Percentiles rank a stretch among this genome's conserved stretches.
phyloP scores from a whole-genome alignment of 2,888 invertebrate genomes.

The Cartodere bifasciata region DNA sequence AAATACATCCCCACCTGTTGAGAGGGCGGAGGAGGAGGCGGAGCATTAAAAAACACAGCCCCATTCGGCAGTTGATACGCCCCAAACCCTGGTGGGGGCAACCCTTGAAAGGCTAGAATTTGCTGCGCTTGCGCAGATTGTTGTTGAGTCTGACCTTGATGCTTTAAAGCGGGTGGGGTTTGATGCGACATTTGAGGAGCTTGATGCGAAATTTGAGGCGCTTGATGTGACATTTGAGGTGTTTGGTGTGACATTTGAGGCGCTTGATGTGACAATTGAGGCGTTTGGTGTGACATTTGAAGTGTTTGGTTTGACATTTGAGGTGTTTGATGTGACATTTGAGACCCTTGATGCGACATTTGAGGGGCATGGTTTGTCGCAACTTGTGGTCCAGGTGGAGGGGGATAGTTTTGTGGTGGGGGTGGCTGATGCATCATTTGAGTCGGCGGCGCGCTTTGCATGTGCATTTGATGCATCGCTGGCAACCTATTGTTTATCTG shows the following conservation, averaged over 20 bases:
- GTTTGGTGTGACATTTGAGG: conserved; percentile 22
- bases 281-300: conserved; percentile 24
- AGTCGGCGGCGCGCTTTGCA: too few relatives aligned
- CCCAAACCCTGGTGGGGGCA: conserved; percentile 20
- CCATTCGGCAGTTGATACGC: conserved; percentile 28
- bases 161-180: too few relatives aligned
- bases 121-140: conserved; percentile 23
- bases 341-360: conserved; percentile 5
- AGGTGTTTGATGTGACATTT: conserved; percentile 26
- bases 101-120: conserved; percentile 14
- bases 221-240: conserved; percentile 28
- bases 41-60: conserved; percentile 29
- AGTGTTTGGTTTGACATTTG: conserved; percentile 24
- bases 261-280: conserved; percentile 25
- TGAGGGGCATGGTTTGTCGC: conserved; percentile 16
- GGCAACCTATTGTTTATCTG: not conserved
- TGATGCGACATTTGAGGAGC: conserved; percentile 29
- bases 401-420: conserved; percentile 6
- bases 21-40: conserved; percentile 28
- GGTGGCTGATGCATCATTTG: conserved; percentile 5
- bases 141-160: conserved; percentile 39
- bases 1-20: conserved; percentile 21
- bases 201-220: conserved; percentile 19
- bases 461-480: not conserved
- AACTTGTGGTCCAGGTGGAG: conserved; percentile 26